Evolutionary conservation across 2,888 invertebrate species (phyloP), one percentile per base, ranked within the genome.

Genomic region (Strigamia maritima): DNA sequence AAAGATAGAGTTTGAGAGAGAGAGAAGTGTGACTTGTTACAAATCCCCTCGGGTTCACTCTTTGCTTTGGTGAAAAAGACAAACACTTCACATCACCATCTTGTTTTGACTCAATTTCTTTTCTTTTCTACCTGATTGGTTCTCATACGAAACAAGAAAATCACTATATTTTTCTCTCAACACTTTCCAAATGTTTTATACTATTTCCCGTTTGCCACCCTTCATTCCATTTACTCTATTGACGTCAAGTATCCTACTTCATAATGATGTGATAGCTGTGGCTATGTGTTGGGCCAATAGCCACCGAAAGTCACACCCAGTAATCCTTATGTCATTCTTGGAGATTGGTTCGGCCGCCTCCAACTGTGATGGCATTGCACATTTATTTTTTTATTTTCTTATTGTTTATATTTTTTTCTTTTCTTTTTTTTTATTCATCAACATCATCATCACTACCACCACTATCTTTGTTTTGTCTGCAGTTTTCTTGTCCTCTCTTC

Each of bases 1-100:
- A 74, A 74, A 35, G 35, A 35, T 22, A 54, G 54, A 54, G 54
- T 54, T 54, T 54, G 54, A 8, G 8, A 54, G 54, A 54, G 54
- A 54, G 54, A n/a, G 54, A 54, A 54, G 54, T 54, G 54, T 54
- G 54, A 54, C 54, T 54, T 54, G 54, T 54, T 54, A 54, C 54
- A 54, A 54, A 54, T 54, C n/a, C 54, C 54, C 54, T 54, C 54
- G 54, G 54, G 54, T 54, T 54, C 54, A 22, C 54, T 54, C 54
- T 54, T 54, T 54, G 54, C 54, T 54, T 54, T 44, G 16, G 19
- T 19, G 54, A 54, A 54, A 54, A 54, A 19, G 54, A 54, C 54
- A 54, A 54, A 54, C 54, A 54, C 19, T 54, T 54, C 19, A 19
- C 19, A 54, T 54, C 54, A 19, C 19, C 54, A 19, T 54, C 22